A percentile compares a stretch with the other conserved stretches of the same genome.
Conservation (phyloP, 2,888 invertebrate genomes). For the Julus scandinavius region DNA sequence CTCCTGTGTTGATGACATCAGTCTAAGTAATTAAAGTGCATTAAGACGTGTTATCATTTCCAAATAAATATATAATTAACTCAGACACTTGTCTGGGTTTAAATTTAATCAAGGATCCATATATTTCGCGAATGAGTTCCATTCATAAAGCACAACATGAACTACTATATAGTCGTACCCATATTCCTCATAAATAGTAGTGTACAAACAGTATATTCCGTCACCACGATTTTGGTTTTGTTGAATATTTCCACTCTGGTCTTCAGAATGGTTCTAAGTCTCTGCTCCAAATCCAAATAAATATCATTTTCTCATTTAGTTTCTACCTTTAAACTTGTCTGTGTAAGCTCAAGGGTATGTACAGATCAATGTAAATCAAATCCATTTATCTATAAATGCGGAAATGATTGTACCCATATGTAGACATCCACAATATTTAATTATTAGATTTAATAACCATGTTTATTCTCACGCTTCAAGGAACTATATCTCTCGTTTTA, state of each 20-base stretch:
- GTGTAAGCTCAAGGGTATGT: background rate
- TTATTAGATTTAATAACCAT: slow-evolving; percentile 13
- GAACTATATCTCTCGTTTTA: background rate
- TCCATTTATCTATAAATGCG: background rate
- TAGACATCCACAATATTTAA: background rate
- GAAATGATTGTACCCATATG: background rate
- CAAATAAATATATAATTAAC: background rate
- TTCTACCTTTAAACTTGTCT: background rate
- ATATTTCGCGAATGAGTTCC: no score
- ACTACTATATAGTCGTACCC: background rate
- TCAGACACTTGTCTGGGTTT: background rate
- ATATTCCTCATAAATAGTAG: background rate
- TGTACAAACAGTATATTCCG: no score
- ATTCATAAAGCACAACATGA: background rate
- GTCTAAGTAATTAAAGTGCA: background rate
- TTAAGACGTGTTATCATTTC: background rate
- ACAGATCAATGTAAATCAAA: background rate
- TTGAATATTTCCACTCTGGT: no score
- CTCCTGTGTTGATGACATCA: background rate
- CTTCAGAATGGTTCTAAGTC: no score
- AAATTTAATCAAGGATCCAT: no score
- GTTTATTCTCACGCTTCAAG: slow-evolving; percentile 36
- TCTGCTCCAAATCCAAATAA: background rate
- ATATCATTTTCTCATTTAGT: background rate
- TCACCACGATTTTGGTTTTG: background rate